Evolutionary conservation across 2,888 invertebrate genomes (phyloP).

Genomic region (Hymenopus coronatus): DNA sequence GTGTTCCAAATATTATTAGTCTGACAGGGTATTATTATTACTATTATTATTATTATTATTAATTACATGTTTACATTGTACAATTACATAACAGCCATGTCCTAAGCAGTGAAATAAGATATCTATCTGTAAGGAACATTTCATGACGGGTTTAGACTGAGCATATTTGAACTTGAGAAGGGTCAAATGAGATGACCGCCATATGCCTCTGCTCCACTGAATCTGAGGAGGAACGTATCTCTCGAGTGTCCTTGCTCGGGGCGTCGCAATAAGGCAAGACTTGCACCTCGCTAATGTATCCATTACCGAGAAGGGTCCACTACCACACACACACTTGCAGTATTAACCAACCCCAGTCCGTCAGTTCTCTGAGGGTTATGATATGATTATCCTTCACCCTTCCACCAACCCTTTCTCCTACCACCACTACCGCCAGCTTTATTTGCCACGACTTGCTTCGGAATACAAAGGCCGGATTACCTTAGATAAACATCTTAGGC

Average conservation of each 20-base stretch:
- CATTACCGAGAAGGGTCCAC: constrained; percentile 4
- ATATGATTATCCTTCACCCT: constrained; percentile 17
- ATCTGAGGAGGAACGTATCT: not conserved
- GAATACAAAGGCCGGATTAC: constrained; percentile 6
- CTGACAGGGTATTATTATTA: too few relatives aligned
- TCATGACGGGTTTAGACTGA: too few relatives aligned
- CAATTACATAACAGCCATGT: too few relatives aligned
- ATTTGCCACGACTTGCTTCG: constrained; percentile 10
- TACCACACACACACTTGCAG: not conserved
- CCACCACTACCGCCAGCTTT: not conserved
- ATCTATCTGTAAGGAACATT: too few relatives aligned
- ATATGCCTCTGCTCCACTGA: not conserved
- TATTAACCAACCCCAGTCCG: not conserved
- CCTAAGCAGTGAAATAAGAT: too few relatives aligned
- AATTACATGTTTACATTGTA: too few relatives aligned
- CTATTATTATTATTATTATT: too few relatives aligned
- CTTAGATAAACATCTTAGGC: not conserved
- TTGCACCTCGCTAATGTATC: constrained; percentile 6
- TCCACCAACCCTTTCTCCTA: not conserved
- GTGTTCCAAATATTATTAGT: too few relatives aligned
- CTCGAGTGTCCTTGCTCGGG: constrained; percentile 2
- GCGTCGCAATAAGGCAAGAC: constrained; percentile 11
- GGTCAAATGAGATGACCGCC: not conserved
- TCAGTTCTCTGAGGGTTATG: constrained; percentile 21
- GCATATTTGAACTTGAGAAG: too few relatives aligned